Conservation (phyloP, 2,888 invertebrate genomes). For the Parapristionchus giblindavisi region DNA sequence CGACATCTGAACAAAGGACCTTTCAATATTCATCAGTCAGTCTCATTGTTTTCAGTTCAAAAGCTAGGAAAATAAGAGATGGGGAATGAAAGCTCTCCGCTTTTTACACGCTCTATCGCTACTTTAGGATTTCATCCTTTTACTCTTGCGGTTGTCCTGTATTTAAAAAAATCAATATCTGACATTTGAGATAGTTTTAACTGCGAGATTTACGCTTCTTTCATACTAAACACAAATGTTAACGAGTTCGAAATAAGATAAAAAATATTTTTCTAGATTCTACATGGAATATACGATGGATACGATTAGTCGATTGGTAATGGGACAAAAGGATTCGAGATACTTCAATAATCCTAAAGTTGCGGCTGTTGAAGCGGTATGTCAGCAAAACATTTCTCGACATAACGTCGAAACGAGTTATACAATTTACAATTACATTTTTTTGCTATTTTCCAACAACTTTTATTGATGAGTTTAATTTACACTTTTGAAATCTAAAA, state of each 20-base stretch:
- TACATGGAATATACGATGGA: conserved; percentile 38
- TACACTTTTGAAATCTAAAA: background rate
- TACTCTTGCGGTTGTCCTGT: background rate
- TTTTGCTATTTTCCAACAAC: background rate
- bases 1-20: background rate
- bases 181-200: no score
- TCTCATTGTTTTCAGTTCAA: background rate
- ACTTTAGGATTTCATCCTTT: no score
- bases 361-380: background rate
- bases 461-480: background rate
- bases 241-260: no score
- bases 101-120: no score
- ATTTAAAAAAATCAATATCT: no score
- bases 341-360: conserved; percentile 16
- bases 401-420: background rate
- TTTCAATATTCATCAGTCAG: conserved; percentile 18
- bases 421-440: background rate
- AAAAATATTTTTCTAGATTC: conserved; percentile 3
- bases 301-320: conserved; percentile 21
- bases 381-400: no score
- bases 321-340: conserved; percentile 28
- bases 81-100: background rate
- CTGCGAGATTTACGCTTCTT: no score
- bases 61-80: background rate
- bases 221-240: no score